phyloP scores from a whole-genome alignment of 1,140 invertebrate genomes.

The Cherax quadricarinatus region DNA sequence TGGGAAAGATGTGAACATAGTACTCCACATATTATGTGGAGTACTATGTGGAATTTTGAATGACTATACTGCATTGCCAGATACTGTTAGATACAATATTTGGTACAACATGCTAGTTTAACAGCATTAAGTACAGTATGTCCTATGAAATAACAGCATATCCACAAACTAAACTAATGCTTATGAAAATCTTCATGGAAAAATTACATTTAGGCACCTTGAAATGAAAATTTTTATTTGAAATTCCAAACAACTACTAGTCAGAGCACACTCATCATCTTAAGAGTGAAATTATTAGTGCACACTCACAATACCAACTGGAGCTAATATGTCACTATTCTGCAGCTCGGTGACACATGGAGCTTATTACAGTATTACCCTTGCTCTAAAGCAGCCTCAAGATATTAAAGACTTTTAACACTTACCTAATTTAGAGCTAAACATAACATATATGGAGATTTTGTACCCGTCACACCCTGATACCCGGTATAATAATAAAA shows the following conservation, averaged over 20 bases:
- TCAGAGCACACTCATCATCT: not conserved
- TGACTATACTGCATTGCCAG: not conserved
- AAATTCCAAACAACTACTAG: not conserved
- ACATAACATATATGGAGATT: not conserved
- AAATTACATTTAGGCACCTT: conserved; percentile 4
- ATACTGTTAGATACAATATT: not conserved
- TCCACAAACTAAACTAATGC: conserved; percentile 3
- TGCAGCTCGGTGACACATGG: no score
- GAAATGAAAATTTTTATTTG: not conserved
- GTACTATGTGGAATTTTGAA: not conserved
- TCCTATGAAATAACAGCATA: not conserved
- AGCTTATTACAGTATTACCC: no score
- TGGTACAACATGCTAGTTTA: not conserved
- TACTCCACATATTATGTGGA: not conserved
- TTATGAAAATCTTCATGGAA: conserved; percentile 10
- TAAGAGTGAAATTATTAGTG: not conserved
- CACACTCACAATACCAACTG: not conserved
- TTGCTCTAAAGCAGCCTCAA: no score
- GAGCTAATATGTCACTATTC: no score
- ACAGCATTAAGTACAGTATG: not conserved
- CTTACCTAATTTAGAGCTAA: not conserved
- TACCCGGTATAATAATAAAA: not conserved
- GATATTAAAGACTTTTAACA: no score
- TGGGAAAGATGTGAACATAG: not conserved
- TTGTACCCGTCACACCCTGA: not conserved